Evolutionary conservation across 2,797 vertebrate species (phyloP).

Genomic region (Linurgus olivaceus): DNA sequence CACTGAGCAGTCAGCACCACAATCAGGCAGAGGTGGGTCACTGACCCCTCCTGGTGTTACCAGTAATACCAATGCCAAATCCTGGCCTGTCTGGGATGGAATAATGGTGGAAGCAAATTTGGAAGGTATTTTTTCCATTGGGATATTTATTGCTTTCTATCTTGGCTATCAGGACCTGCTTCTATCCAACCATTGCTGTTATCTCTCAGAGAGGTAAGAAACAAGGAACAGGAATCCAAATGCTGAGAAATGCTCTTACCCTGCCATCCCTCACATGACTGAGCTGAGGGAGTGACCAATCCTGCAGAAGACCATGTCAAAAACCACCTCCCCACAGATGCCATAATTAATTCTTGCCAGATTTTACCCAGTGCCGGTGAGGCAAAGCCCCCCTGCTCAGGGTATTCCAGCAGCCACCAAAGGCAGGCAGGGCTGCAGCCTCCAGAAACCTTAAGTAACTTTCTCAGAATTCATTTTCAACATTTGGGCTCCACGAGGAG

Average conservation of each 20-base stretch:
- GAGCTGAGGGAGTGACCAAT: background rate
- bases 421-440: background rate
- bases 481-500: constrained; percentile 11
- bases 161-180: background rate
- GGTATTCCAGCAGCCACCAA: background rate
- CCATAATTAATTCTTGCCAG: background rate
- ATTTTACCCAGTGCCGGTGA: background rate
- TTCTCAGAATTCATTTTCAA: constrained; percentile 50
- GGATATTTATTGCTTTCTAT: background rate
- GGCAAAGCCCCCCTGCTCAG: background rate
- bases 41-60: background rate
- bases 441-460: constrained; percentile 48
- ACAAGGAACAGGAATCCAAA: background rate
- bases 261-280: background rate
- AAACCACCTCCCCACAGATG: background rate
- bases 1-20: background rate
- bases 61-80: background rate
- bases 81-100: background rate
- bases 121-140: background rate
- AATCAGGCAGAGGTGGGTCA: background rate
- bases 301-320: background rate
- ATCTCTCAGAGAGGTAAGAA: background rate
- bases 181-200: background rate
- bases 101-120: background rate
- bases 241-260: background rate